Evolutionary conservation across 2,113 vertebrate species (phyloP), one percentile per base, ranked within the genome.

Genomic region (Gobiocypris rarus): DNA sequence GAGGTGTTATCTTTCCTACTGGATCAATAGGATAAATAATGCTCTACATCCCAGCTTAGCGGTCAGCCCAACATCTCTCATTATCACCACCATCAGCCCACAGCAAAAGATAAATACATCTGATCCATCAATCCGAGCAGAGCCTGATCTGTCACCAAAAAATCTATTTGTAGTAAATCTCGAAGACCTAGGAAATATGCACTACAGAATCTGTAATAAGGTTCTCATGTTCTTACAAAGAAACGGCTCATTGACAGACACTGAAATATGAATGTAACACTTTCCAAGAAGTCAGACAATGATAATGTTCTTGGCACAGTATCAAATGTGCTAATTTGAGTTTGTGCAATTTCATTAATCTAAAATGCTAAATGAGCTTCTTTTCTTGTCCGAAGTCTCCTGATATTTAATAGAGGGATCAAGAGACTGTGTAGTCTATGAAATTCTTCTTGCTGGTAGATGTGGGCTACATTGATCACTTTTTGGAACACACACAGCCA

Each of bases 11-110:
- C 87, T 86, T 54, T 43, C 50, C 50, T 75, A 58, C 79, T 75
- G 80, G 79, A 88, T 88, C 85, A 75, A 88, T 88, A 86, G 75
- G 74, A 88, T 87, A 85, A 87, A 87, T 83, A 75, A 83, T 74
- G 80, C 74, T 87, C 83, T 75, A 80, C 83, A 85, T 85, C 67
- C 75, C 75, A 83, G 73, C 34, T 67, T 81, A 75, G 75, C 58
- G 86, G 76, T 87, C 82, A 80, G 58, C 19, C 43, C 75, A 65
- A 63, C 58, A 52, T 83, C 34, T 86, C 82, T 83, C 67, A 56
- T 71, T 85, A 87, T 87, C 83, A 48, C 56, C 58, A 17, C 58
- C 75, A 85, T 85, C 86, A 74, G 56, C 81, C 86, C 67, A 70
- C 34, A 82, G 61, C 77, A 82, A 67, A 78, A 87, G 86, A 87